Percentiles rank a stretch among this genome's conserved stretches.
Evolutionary conservation across 64 coral and sea anemone genomes (phyloP).

Genomic region (Porites australiensis): DNA sequence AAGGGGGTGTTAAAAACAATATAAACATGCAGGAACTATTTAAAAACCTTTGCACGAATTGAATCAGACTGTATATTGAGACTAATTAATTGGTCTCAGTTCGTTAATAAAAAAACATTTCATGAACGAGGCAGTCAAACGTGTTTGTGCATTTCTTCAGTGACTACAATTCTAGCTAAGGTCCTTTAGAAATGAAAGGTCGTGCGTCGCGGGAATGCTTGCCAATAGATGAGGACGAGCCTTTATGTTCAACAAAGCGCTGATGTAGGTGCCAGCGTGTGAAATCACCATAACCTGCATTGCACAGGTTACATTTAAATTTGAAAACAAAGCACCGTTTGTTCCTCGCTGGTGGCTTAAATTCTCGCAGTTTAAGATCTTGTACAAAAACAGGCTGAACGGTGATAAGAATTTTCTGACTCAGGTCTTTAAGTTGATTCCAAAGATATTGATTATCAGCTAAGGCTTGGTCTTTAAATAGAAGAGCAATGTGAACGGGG

Average conservation of each 20-base stretch:
- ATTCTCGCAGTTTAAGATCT: neutral
- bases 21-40: neutral
- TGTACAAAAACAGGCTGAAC: neutral
- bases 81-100: neutral
- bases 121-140: constrained; percentile 8
- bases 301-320: constrained; percentile 15
- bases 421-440: neutral
- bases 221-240: constrained; percentile 38
- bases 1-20: constrained; percentile 12
- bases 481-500: neutral
- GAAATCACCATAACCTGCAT: constrained; percentile 41
- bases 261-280: constrained; percentile 22
- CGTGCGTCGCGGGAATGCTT: constrained; percentile 41
- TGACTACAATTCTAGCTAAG: neutral
- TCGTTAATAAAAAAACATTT: constrained; percentile 32
- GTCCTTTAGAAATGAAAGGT: constrained; percentile 20
- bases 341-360: neutral
- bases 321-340: neutral
- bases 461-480: constrained; percentile 6
- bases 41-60: constrained; percentile 21
- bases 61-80: neutral
- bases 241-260: constrained; percentile 23
- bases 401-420: constrained; percentile 1
- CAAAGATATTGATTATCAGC: neutral
- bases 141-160: constrained; percentile 30